Conservation (phyloP, 2,888 invertebrate species). For the Diachrysia chrysitis region DNA sequence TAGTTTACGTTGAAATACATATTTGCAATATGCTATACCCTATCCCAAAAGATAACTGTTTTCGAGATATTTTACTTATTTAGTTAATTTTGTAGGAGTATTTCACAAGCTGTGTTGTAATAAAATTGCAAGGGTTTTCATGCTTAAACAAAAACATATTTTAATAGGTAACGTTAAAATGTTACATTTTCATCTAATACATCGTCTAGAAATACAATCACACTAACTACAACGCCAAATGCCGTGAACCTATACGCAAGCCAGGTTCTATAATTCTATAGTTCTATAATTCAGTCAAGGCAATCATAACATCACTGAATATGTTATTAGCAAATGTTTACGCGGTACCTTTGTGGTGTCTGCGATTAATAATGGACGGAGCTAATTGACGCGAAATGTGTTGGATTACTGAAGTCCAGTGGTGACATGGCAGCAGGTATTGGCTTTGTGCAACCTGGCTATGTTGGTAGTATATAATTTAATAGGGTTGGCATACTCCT, state of each 20-base stretch:
- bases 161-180: too few species aligned
- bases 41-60: too few species aligned
- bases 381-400: slow-evolving; percentile 39
- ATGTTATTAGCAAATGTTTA: slow-evolving; percentile 45
- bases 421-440: slow-evolving; percentile 1
- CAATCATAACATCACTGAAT: slow-evolving; percentile 39
- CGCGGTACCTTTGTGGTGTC: slow-evolving; percentile 40
- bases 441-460: neutral
- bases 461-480: neutral
- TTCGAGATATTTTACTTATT: too few species aligned
- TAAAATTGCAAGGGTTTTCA: too few species aligned
- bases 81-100: too few species aligned
- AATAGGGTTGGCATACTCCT: neutral
- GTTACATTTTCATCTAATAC: too few species aligned
- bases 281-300: slow-evolving; percentile 3
- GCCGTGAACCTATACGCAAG: neutral
- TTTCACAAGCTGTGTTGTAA: too few species aligned
- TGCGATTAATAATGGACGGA: slow-evolving; percentile 43
- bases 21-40: too few species aligned
- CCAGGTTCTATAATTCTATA: neutral
- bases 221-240: neutral
- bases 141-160: too few species aligned
- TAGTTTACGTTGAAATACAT: too few species aligned
- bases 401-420: slow-evolving; percentile 29
- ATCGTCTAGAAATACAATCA: neutral